A percentile compares a stretch with the other conserved stretches of the same genome.
Conservation (phyloP, 2,888 invertebrate species). For the Nemurella pictetii region DNA sequence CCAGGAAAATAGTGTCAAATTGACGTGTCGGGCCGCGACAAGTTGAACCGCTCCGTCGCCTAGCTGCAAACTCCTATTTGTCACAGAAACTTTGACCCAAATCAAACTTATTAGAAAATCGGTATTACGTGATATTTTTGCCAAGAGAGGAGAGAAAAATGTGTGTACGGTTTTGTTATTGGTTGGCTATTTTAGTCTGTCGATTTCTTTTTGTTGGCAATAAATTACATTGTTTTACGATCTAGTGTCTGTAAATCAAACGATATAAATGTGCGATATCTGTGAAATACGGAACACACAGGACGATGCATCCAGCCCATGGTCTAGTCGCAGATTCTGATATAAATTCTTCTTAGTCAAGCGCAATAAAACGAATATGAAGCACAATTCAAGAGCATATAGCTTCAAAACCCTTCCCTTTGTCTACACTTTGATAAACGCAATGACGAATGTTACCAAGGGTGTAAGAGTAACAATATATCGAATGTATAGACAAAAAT, state of each 20-base stretch:
- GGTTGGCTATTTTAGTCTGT: conserved; percentile 27
- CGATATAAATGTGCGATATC: conserved; percentile 27
- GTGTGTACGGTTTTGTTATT: conserved; percentile 26
- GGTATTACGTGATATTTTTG: conserved; percentile 19
- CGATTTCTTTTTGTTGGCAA: conserved; percentile 25
- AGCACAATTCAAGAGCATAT: conserved; percentile 20
- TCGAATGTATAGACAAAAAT: conserved; percentile 3
- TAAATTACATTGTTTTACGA: conserved; percentile 32
- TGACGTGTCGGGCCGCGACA: conserved; percentile 11
- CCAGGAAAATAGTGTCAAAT: conserved; percentile 14
- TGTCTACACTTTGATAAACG: conserved; percentile 27
- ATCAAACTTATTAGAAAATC: conserved; percentile 28
- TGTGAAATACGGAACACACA: conserved; percentile 20
- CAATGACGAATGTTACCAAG: conserved; percentile 24
- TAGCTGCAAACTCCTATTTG: not conserved
- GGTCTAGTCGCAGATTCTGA: not conserved
- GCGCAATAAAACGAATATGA: conserved; percentile 22
- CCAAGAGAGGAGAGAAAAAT: not conserved
- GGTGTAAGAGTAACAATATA: conserved; percentile 20
- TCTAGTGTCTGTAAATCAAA: conserved; percentile 26
- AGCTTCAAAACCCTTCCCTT: conserved; percentile 1
- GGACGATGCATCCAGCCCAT: conserved; percentile 3
- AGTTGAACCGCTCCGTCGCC: conserved; percentile 4
- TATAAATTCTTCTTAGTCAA: conserved; percentile 26
- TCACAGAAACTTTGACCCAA: conserved; percentile 25